Evolutionary conservation across 1,140 invertebrate species (phyloP).

Genomic region (Nasonia vitripennis): DNA sequence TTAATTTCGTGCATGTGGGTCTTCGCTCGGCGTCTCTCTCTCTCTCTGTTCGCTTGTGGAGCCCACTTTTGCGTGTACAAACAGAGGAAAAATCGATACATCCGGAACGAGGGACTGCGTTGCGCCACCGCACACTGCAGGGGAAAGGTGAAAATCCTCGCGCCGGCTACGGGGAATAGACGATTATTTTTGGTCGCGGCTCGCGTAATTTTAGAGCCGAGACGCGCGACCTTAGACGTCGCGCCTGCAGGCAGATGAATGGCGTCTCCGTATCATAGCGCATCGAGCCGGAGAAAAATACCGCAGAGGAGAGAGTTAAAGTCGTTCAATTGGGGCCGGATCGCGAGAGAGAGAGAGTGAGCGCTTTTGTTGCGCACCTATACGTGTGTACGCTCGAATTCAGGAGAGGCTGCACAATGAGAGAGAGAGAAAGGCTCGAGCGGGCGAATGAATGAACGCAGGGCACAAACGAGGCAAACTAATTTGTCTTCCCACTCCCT

Average conservation of each 20-base stretch:
- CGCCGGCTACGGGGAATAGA: background rate
- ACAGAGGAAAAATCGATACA: slow-evolving; percentile 53
- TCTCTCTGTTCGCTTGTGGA: background rate
- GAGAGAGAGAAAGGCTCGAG: slow-evolving; percentile 9
- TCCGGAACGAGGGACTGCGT: slow-evolving; percentile 33
- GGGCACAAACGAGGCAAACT: slow-evolving; percentile 27
- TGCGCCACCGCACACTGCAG: background rate
- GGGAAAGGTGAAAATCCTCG: slow-evolving; percentile 39
- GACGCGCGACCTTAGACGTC: slow-evolving; percentile 20
- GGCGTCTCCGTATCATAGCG: background rate
- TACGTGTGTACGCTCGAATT: background rate
- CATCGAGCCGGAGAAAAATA: too few relatives aligned
- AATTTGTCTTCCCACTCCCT: slow-evolving; percentile 21
- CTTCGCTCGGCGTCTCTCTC: background rate
- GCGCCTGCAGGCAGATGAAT: slow-evolving; percentile 3
- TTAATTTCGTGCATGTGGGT: background rate
- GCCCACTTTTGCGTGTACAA: background rate
- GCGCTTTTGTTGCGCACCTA: background rate
- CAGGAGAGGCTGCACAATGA: background rate
- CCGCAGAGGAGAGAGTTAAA: background rate
- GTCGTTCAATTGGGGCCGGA: background rate
- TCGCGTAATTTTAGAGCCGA: slow-evolving; percentile 31
- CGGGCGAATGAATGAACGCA: slow-evolving; percentile 24
- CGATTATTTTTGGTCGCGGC: slow-evolving; percentile 13
- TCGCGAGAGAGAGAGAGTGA: background rate